Conservation (phyloP, 2,113 vertebrate genomes). For the Lonchura striata region DNA sequence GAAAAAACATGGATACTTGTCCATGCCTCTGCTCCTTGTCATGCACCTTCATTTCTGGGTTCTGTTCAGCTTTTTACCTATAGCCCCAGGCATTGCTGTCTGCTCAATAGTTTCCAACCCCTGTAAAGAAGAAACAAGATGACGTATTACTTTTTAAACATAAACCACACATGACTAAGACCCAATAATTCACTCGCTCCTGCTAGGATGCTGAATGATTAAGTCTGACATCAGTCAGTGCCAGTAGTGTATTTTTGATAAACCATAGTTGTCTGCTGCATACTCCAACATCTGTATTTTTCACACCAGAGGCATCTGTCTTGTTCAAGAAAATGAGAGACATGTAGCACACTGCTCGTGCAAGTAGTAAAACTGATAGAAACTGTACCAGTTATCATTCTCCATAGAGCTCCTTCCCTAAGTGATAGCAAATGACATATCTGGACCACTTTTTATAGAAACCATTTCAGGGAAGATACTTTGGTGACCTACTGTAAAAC, state of each 20-base stretch:
- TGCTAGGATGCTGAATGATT: slow-evolving; percentile 59
- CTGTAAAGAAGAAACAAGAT: slow-evolving; percentile 65
- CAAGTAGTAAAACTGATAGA: slow-evolving; percentile 54
- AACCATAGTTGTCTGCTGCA: slow-evolving; percentile 65
- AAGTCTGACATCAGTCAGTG: slow-evolving; percentile 65
- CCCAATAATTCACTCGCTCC: slow-evolving; percentile 60
- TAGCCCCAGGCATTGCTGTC: slow-evolving; percentile 57
- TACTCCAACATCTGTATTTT: slow-evolving; percentile 69
- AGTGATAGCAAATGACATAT: slow-evolving; percentile 48
- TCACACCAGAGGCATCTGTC: slow-evolving; percentile 64
- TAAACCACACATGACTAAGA: slow-evolving; percentile 67
- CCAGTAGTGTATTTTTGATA: slow-evolving; percentile 71
- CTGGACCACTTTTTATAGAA: slow-evolving; percentile 51
- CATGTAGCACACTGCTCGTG: slow-evolving; percentile 44
- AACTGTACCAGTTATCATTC: slow-evolving; percentile 48
- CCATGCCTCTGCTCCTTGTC: slow-evolving; percentile 23
- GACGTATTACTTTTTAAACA: slow-evolving; percentile 71
- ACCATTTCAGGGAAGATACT: slow-evolving; percentile 19
- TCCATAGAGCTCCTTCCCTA: slow-evolving; percentile 25
- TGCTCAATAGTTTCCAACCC: slow-evolving; percentile 59
- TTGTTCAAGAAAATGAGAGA: slow-evolving; percentile 65
- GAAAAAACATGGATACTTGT: slow-evolving; percentile 16
- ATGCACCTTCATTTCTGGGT: slow-evolving; percentile 56
- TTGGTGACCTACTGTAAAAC: slow-evolving; percentile 24
- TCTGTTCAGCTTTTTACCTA: slow-evolving; percentile 51